Percentiles rank a stretch among this genome's conserved stretches.
phyloP scores from a whole-genome alignment of 2,113 vertebrate genomes.

The human region DNA sequence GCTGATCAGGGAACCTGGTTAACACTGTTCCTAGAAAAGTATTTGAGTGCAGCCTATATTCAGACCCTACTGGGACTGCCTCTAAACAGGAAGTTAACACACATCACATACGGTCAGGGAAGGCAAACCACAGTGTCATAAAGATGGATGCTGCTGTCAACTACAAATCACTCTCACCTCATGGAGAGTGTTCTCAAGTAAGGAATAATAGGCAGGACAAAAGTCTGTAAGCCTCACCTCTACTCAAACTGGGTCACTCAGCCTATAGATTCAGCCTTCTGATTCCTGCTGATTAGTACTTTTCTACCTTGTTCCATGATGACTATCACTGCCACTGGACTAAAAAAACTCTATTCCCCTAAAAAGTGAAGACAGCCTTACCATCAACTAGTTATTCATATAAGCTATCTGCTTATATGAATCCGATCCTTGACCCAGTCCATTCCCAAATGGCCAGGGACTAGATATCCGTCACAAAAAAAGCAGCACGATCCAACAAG shows the following conservation, averaged over 20 bases:
- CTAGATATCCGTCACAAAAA: background rate
- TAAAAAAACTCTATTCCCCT: constrained; percentile 12
- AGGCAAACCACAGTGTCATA: constrained; percentile 65
- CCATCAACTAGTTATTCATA: background rate
- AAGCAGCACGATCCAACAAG: background rate
- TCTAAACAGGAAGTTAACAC: constrained; percentile 75
- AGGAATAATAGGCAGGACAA: constrained; percentile 16
- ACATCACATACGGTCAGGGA: constrained; percentile 38
- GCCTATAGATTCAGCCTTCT: constrained; percentile 3
- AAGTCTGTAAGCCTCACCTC: background rate
- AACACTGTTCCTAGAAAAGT: constrained; percentile 32
- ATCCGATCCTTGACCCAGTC: background rate
- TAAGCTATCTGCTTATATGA: background rate
- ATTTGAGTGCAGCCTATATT: constrained; percentile 19
- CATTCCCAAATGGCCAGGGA: background rate
- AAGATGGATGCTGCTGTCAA: constrained; percentile 78
- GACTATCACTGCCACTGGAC: background rate
- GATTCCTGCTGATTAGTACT: background rate
- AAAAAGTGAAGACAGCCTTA: background rate
- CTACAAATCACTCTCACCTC: constrained; percentile 60
- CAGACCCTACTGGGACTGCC: background rate
- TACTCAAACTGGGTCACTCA: constrained; percentile 54
- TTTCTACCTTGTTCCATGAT: background rate
- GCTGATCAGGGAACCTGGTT: background rate
- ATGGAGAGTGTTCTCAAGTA: constrained; percentile 54